Conservation (phyloP, 2,888 invertebrate genomes). For the Diplazon laetatorius region DNA sequence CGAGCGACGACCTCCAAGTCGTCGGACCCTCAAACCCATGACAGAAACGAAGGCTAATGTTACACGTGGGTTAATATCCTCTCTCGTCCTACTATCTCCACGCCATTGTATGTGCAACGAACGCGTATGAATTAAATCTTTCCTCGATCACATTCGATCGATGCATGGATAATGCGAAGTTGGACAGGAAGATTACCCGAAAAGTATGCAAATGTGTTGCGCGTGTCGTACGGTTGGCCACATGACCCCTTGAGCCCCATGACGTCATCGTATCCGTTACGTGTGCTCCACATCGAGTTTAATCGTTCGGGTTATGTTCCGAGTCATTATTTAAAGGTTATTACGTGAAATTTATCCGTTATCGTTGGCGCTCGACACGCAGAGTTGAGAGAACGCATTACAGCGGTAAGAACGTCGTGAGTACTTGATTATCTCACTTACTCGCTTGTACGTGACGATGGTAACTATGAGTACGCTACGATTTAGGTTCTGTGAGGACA, state of each 20-base stretch:
- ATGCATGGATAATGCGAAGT: not conserved
- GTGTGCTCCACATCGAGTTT: not conserved
- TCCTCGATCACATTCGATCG: not conserved
- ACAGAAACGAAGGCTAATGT: not conserved
- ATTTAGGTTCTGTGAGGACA: no score
- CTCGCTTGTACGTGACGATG: no score
- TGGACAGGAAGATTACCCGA: not conserved
- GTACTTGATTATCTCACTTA: no score
- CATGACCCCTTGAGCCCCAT: conserved; percentile 3
- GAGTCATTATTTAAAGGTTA: not conserved
- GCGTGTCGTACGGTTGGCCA: not conserved
- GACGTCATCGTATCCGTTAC: conserved; percentile 13
- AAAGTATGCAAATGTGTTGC: conserved; percentile 9
- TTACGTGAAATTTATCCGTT: not conserved
- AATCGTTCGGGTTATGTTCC: not conserved
- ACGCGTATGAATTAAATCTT: not conserved
- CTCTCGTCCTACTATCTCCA: no score
- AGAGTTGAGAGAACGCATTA: not conserved
- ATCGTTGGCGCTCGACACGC: not conserved
- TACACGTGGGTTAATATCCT: not conserved
- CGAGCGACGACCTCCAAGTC: not conserved
- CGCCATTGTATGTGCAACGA: no score
- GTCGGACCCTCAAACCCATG: conserved; percentile 2
- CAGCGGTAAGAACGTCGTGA: no score
- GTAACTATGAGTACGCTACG: no score